Evolutionary conservation across 2,113 vertebrate species (phyloP).

Genomic region (Tichodroma muraria): DNA sequence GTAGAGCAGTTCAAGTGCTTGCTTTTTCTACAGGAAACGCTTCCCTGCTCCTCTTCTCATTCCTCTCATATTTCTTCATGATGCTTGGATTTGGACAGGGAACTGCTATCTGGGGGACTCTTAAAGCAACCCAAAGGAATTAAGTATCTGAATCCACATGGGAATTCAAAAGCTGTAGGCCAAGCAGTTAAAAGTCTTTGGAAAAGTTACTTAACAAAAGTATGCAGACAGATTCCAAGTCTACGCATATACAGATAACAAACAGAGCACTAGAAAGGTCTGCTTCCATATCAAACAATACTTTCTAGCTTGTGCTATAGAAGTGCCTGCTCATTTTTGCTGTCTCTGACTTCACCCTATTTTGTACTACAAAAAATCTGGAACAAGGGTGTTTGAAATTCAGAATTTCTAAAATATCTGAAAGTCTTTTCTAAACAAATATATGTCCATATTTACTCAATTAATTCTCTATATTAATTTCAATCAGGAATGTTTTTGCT

Average conservation of each 20-base stretch:
- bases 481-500: not conserved
- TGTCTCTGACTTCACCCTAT: not conserved
- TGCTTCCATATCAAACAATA: not conserved
- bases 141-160: not conserved
- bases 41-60: not conserved
- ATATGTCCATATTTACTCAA: not conserved
- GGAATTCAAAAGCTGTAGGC: not conserved
- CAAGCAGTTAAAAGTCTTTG: not conserved
- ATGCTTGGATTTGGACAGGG: not conserved
- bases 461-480: not conserved
- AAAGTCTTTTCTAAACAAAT: not conserved
- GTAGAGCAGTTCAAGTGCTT: not conserved
- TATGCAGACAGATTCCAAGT: not conserved
- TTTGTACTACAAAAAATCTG: not conserved
- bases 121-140: not conserved
- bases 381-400: not conserved
- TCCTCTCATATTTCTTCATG: not conserved
- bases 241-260: not conserved
- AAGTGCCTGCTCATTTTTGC: not conserved
- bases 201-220: not conserved
- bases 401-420: not conserved
- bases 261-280: not conserved
- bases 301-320: not conserved
- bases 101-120: not conserved
- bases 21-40: not conserved